phyloP scores from a whole-genome alignment of 2,797 vertebrate species.

The Pygocentrus nattereri region DNA sequence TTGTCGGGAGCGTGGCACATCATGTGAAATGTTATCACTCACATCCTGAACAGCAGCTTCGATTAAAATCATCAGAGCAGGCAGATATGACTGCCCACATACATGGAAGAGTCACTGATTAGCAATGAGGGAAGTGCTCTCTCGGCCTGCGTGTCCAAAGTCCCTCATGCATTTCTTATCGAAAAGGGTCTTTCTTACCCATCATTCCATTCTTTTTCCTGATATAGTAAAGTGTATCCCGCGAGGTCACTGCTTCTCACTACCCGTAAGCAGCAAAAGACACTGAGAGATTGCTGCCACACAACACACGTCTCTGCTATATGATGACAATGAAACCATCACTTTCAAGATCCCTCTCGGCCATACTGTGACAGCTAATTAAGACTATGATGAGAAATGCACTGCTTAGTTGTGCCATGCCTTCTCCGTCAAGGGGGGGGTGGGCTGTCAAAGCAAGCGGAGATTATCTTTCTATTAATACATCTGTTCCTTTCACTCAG shows the following conservation, averaged over 20 bases:
- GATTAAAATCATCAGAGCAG: constrained; percentile 32
- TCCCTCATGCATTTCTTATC: constrained; percentile 60
- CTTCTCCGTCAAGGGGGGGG: constrained; percentile 35
- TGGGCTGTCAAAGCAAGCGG: constrained; percentile 61
- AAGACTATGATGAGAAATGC: constrained; percentile 76
- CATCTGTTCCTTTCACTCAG: constrained; percentile 10
- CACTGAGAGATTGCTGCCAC: constrained; percentile 29
- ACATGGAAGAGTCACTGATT: background rate
- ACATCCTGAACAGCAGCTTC: constrained; percentile 17
- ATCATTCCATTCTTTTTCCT: constrained; percentile 61
- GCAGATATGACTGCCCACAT: background rate
- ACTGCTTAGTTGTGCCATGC: constrained; percentile 67
- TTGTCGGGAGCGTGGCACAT: constrained; percentile 10
- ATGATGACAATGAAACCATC: constrained; percentile 69
- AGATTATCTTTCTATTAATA: constrained; percentile 75
- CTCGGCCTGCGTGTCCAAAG: constrained; percentile 63
- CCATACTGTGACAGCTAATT: constrained; percentile 81
- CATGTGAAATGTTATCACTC: constrained; percentile 36
- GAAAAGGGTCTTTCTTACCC: constrained; percentile 61
- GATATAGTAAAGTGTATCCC: constrained; percentile 58
- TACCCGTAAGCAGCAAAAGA: too few species aligned
- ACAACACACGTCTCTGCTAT: constrained; percentile 55
- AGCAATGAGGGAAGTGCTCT: constrained; percentile 1
- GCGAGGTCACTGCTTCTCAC: constrained; percentile 58
- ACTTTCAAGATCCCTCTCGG: constrained; percentile 75